Base-by-base conservation (phyloP, 2,888 invertebrate species). In the Lucinisca nassula region DNA sequence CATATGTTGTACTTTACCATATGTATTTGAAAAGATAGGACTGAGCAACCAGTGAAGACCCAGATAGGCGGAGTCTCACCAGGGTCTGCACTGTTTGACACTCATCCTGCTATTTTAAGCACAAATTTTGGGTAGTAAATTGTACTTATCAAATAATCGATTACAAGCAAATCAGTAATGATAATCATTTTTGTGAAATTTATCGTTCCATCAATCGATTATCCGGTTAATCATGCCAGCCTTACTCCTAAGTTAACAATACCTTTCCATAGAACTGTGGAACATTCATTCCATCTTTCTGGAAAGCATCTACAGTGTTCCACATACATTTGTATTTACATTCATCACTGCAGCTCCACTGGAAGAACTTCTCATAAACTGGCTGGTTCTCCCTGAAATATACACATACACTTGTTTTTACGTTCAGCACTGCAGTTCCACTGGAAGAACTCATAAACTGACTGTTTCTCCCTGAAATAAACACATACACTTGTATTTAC, bases 181-280 rank as follows among this genome's bases (percentile, higher is more conserved):
- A n/a, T n/a, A n/a, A n/a, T n/a, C n/a, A n/a, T n/a, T n/a, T n/a
- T n/a, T n/a, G n/a, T n/a, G n/a, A n/a, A n/a, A n/a, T n/a, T n/a
- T n/a, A n/a, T n/a, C n/a, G n/a, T n/a, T n/a, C n/a, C n/a, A n/a
- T n/a, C n/a, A n/a, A n/a, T n/a, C n/a, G n/a, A n/a, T n/a, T n/a
- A n/a, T n/a, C n/a, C n/a, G n/a, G n/a, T n/a, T n/a, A n/a, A n/a
- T n/a, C n/a, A n/a, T n/a, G n/a, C n/a, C n/a, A n/a, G n/a, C n/a
- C n/a, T n/a, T n/a, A n/a, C 45, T 17, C 45, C 45, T 45, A 45
- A 45, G 17, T 45, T 45, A 12, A 45, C 45, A 45, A 8, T 37
- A 98, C 98, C 97, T 99, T 99, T 94, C 99, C 99, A 97, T 98
- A 98, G 96, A 99, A 99, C 96, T 99, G 99, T 3, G 99, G 99